phyloP scores from a whole-genome alignment of 2,888 invertebrate species.

The Agriotes lineatus region DNA sequence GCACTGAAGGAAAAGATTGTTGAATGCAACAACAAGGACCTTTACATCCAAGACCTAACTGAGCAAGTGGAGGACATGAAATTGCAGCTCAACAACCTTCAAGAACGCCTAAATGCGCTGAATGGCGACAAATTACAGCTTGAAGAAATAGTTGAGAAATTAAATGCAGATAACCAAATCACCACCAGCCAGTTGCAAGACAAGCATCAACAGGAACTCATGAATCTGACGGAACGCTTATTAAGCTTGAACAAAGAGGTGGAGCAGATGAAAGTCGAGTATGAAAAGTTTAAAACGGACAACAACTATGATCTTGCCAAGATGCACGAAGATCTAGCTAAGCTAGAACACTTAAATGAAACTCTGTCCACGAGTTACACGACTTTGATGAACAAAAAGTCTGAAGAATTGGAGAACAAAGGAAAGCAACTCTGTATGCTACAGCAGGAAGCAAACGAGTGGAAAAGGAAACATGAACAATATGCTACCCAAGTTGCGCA shows the following conservation, averaged over 20 bases:
- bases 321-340: not conserved
- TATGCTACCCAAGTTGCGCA: not conserved
- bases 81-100: constrained; percentile 64
- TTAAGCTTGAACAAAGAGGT: not conserved
- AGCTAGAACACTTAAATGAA: not conserved
- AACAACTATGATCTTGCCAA: not conserved
- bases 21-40: constrained; percentile 70
- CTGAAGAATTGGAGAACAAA: no score
- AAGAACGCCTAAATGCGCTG: constrained; percentile 63
- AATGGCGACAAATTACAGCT: constrained; percentile 61
- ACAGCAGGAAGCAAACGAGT: constrained; percentile 8
- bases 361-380: not conserved
- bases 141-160: constrained; percentile 59
- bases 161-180: constrained; percentile 40
- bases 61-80: constrained; percentile 69
- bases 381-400: no score
- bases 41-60: constrained; percentile 66
- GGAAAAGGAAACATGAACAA: not conserved
- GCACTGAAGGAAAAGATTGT: constrained; percentile 68
- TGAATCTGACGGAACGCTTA: not conserved
- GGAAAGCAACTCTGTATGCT: no score
- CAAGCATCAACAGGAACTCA: not conserved
- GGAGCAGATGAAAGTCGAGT: not conserved
- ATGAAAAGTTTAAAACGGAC: not conserved
- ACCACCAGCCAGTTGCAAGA: not conserved